Base-by-base conservation (phyloP, 2,797 vertebrate species). In the Adelosebastes latens region DNA sequence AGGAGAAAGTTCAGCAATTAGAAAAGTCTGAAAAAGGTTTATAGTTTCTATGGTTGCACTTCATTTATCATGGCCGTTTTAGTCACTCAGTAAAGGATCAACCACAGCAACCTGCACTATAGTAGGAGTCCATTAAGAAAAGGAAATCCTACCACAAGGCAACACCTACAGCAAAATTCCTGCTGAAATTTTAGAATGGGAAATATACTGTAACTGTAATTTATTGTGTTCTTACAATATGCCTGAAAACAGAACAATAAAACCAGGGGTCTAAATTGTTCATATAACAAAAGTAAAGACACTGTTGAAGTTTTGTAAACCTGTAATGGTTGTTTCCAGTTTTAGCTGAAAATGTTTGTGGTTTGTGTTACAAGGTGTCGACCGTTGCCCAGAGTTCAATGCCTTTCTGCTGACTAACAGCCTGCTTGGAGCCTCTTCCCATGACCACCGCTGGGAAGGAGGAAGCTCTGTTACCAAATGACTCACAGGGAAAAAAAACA, bases 1-100 rank as follows among this genome's bases (percentile, higher is more conserved):
- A 71, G 32, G 92, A 95, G 84, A 92, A 92, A 87, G 73, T 92
- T 82, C 76, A 92, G 87, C 87, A 91, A 90, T 94, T 93, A 93
- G 69, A 88, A 85, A 85, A 78, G 82, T 85, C 16, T 70, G 83
- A 75, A 75, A 46, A 64, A 71, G 49, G 75, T 83, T 85, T 84
- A 75, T 36, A 49, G 77, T 91, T 92, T 81, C 81, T 60, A 14
- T 63, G 36, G 72, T 73, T 58, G 75, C 75, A 92, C 84, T 76
- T 89, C 80, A 89, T 94, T 79, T 70, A 77, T 93, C 89, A 89
- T 61, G 9, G 8, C 42, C 62, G 72, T 85, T 87, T 78, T 24
- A 82, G 67, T 64, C 39, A 46, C 77, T 72, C 66, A 36, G 72
- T 73, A 64, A 72, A 59, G 53, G 63, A 84, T 88, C 81, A 83